Evolutionary conservation across 2,888 invertebrate species (phyloP).

Genomic region (Agonum fuliginosum): DNA sequence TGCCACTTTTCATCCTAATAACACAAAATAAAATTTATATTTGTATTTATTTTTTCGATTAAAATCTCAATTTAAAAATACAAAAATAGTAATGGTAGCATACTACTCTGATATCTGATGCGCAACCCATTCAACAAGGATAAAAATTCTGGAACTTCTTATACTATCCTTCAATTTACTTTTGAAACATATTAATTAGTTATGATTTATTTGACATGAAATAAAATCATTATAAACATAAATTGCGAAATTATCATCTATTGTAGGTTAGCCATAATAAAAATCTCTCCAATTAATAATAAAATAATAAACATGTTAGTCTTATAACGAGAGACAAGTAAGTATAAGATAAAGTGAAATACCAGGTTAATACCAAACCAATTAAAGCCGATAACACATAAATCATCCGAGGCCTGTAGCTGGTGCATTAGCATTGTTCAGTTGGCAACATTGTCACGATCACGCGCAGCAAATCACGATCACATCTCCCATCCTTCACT

Average conservation of each 20-base stretch:
- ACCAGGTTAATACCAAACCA: conserved; percentile 42
- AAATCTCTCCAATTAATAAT: neutral
- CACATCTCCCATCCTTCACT: neutral
- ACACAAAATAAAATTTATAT: too few species aligned
- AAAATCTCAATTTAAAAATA: too few species aligned
- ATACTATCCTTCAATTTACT: too few species aligned
- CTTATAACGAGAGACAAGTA: conserved; percentile 20
- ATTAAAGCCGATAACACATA: conserved; percentile 29
- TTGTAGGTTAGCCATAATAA: neutral
- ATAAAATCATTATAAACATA: neutral
- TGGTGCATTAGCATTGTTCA: conserved; percentile 34
- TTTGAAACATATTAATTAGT: too few species aligned
- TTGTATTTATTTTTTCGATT: too few species aligned
- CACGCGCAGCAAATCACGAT: conserved; percentile 38
- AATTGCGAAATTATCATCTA: neutral
- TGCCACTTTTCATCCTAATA: too few species aligned
- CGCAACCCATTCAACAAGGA: too few species aligned
- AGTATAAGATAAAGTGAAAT: conserved; percentile 15
- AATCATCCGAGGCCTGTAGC: conserved; percentile 10
- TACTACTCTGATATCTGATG: too few species aligned
- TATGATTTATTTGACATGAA: too few species aligned
- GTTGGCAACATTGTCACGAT: conserved; percentile 33
- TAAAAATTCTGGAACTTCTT: too few species aligned
- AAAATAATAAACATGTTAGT: conserved; percentile 4
- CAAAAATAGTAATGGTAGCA: too few species aligned